A percentile compares a stretch with the other conserved stretches of the same genome.
phyloP scores from a whole-genome alignment of 2,888 invertebrate genomes.

The Zaprionus obscuricornis region DNA sequence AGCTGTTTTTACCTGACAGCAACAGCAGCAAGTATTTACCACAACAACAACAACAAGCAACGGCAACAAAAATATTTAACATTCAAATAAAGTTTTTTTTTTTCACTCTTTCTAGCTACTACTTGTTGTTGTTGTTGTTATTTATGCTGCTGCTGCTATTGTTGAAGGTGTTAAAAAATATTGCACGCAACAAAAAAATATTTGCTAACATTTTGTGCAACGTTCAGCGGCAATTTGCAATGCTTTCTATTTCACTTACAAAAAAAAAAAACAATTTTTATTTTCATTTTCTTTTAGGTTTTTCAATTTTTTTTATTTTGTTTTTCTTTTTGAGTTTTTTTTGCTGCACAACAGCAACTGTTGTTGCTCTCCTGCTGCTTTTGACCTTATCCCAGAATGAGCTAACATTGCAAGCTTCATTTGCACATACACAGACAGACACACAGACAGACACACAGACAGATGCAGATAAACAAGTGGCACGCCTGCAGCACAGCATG shows the following conservation, averaged over 20 bases:
- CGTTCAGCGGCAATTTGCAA: conserved; percentile 28
- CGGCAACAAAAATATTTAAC: conserved; percentile 9
- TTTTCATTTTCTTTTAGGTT: too few relatives aligned
- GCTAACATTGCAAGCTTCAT: conserved; percentile 24
- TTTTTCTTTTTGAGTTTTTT: background rate
- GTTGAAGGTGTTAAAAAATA: conserved; percentile 15
- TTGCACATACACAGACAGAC: conserved; percentile 18
- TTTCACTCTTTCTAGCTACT: background rate
- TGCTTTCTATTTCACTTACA: conserved; percentile 39
- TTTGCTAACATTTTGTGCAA: conserved; percentile 14
- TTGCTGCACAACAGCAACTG: background rate
- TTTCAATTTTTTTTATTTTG: conserved; percentile 15
- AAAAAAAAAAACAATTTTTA: too few relatives aligned
- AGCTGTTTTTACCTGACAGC: conserved; percentile 10
- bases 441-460: background rate
- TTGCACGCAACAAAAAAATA: conserved; percentile 36
- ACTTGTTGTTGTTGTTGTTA: too few relatives aligned
- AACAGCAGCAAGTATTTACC: too few relatives aligned
- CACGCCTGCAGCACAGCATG: conserved; percentile 32
- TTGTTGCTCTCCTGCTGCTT: conserved; percentile 5
- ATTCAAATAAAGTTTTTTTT: conserved; percentile 1
- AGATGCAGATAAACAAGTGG: too few relatives aligned
- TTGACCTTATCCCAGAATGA: conserved; percentile 41
- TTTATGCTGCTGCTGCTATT: too few relatives aligned
- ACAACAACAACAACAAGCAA: background rate